A percentile compares a stretch with the other conserved stretches of the same genome.
Evolutionary conservation across 2,797 vertebrate species (phyloP).

Genomic region (Danio tinwini): DNA sequence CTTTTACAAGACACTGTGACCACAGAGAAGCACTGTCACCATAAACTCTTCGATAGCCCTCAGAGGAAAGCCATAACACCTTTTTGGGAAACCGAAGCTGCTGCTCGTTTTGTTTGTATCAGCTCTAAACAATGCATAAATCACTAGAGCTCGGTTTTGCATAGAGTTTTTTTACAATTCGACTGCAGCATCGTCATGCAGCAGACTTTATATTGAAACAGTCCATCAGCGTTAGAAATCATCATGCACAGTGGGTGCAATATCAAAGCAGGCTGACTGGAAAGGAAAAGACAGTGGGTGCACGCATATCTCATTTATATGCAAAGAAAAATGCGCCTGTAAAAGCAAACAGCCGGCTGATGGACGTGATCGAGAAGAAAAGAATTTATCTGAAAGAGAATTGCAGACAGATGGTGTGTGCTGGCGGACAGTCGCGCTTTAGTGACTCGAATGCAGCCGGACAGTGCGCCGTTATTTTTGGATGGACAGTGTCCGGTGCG

Average conservation of each 20-base stretch:
- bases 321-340: conserved; percentile 48
- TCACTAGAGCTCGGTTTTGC: neutral
- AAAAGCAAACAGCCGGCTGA: conserved; percentile 1
- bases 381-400: conserved; percentile 6
- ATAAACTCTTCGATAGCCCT: neutral
- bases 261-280: conserved; percentile 36
- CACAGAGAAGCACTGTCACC: conserved; percentile 23
- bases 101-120: conserved; percentile 4
- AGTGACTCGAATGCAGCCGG: conserved; percentile 51
- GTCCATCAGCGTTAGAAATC: conserved; percentile 61
- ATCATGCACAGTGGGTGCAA: conserved; percentile 24
- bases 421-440: conserved; percentile 32
- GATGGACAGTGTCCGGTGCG: conserved; percentile 31
- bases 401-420: conserved; percentile 10
- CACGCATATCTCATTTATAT: conserved; percentile 44
- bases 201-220: conserved; percentile 23
- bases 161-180: neutral
- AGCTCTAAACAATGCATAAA: neutral
- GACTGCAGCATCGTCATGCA: conserved; percentile 6
- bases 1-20: conserved; percentile 43
- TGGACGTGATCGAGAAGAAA: conserved; percentile 27
- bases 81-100: neutral
- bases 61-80: neutral
- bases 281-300: conserved; percentile 52
- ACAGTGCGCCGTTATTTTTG: conserved; percentile 36